These are phyloP conservation scores for Chionodraco myersi DNA, from an alignment of 2,113 vertebrate species.

Conservation along the genomic window DNA sequence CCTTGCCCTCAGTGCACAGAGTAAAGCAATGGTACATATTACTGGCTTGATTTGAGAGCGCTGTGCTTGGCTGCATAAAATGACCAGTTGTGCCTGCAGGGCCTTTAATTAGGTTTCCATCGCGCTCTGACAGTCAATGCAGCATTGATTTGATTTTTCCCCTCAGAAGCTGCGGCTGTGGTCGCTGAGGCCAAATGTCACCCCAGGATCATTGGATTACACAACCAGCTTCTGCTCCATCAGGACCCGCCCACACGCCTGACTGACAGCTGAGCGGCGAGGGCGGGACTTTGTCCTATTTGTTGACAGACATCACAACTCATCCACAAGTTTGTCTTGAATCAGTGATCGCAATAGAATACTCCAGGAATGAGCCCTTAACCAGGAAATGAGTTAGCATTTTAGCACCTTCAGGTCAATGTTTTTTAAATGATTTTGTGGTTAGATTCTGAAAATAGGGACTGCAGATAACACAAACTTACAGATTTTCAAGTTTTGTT, in stretches of 20 bases:
- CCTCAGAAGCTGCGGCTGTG: conserved; percentile 73
- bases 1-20: conserved; percentile 8
- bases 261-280: conserved; percentile 24
- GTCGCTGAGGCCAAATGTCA: conserved; percentile 76
- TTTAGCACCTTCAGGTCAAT: too few species aligned
- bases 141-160: conserved; percentile 84
- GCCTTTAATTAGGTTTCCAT: conserved; percentile 86
- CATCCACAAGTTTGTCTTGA: too few species aligned
- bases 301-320: conserved; percentile 10
- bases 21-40: conserved; percentile 55
- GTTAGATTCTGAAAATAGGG: too few species aligned
- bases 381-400: too few species aligned
- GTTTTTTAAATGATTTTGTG: too few species aligned
- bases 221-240: conserved; percentile 68
- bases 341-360: too few species aligned
- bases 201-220: conserved; percentile 77
- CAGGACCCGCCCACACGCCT: conserved; percentile 18
- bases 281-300: conserved; percentile 11
- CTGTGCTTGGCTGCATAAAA: conserved; percentile 72
- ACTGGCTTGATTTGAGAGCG: conserved; percentile 51
- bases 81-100: conserved; percentile 76
- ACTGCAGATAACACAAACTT: too few species aligned
- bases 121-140: conserved; percentile 79
- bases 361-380: too few species aligned
- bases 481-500: too few species aligned